Percentiles rank a stretch among this genome's conserved stretches.
Conservation (phyloP, 2,113 vertebrate species). For the Ageneiosus marmoratus region DNA sequence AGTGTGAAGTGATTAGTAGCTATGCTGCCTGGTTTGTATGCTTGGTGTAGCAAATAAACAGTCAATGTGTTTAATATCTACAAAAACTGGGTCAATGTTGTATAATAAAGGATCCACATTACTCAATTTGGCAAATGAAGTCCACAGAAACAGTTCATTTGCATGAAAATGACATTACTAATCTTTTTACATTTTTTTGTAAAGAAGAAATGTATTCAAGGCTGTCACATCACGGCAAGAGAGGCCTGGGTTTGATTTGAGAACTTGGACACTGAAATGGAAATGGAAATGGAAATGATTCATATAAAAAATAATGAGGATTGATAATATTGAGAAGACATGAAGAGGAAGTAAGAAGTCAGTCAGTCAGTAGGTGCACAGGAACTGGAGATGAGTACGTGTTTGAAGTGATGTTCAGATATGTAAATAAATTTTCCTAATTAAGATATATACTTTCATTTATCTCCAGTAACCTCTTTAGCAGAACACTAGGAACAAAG, state of each 20-base stretch:
- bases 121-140: neutral
- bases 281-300: neutral
- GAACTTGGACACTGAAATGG: neutral
- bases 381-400: too few species aligned
- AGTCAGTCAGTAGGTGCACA: too few species aligned
- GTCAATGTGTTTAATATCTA: neutral
- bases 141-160: neutral
- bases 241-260: neutral
- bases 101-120: neutral
- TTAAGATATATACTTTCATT: too few species aligned
- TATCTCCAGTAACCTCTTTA: too few species aligned
- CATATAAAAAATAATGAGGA: neutral
- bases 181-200: neutral
- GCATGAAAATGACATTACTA: neutral
- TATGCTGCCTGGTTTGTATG: neutral
- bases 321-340: neutral
- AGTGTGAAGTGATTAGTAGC: slow-evolving; percentile 16
- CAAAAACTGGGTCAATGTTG: neutral
- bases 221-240: too few species aligned
- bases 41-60: slow-evolving; percentile 4
- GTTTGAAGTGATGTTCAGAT: too few species aligned
- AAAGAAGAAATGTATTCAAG: neutral
- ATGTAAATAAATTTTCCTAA: too few species aligned
- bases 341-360: neutral
- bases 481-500: too few species aligned